phyloP scores from a whole-genome alignment of 2,797 vertebrate species.

The Lepus oiostolus region DNA sequence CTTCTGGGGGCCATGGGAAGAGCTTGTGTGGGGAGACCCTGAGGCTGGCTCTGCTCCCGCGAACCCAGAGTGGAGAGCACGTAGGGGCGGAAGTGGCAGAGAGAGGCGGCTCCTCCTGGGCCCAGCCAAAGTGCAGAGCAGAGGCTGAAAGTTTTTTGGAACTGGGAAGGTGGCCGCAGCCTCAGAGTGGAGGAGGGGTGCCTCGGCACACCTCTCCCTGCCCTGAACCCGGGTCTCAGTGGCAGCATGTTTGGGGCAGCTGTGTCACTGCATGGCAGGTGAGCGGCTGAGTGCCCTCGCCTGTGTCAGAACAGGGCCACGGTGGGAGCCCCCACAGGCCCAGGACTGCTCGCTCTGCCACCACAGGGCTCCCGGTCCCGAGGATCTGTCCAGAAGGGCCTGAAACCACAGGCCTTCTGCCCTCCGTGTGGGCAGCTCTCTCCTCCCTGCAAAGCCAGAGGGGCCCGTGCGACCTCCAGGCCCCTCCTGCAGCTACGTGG shows the following conservation, averaged over 20 bases:
- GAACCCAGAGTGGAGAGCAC: not conserved
- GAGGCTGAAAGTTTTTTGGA: not conserved
- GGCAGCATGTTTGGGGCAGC: constrained; percentile 74
- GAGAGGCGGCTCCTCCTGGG: not conserved
- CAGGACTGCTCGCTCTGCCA: constrained; percentile 82
- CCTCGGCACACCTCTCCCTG: not conserved
- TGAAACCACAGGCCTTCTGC: constrained; percentile 74
- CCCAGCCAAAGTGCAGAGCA: not conserved
- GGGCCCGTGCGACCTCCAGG: not conserved
- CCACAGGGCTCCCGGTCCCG: constrained; percentile 82
- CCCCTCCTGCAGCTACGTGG: not conserved
- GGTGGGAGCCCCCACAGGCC: constrained; percentile 76
- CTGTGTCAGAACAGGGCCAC: constrained; percentile 80
- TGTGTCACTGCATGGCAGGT: constrained; percentile 61
- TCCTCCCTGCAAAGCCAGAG: constrained; percentile 61
- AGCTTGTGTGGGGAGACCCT: not conserved
- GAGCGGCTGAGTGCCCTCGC: constrained; percentile 81
- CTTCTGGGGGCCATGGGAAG: not conserved
- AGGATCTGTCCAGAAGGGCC: constrained; percentile 77
- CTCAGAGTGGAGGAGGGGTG: not conserved
- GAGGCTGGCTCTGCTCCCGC: not conserved
- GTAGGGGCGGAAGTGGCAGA: not conserved
- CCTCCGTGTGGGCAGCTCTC: constrained; percentile 25
- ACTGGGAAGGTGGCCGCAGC: not conserved
- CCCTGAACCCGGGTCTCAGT: not conserved